A percentile compares a stretch with the other conserved stretches of the same genome.
Evolutionary conservation across 64 coral and sea anemone species (phyloP).

Genomic region (Acropora tenuis): DNA sequence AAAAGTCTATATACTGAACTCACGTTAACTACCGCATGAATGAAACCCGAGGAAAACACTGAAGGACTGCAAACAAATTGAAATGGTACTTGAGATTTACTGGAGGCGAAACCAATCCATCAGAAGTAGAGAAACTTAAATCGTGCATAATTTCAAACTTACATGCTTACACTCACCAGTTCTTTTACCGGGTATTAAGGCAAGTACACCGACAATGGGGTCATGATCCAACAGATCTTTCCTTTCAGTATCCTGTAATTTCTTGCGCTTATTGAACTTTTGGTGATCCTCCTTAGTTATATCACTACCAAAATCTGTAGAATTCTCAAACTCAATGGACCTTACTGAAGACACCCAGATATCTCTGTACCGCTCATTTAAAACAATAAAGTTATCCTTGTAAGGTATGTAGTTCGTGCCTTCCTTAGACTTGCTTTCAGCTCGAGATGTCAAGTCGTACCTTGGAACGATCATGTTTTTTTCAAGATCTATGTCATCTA

Average conservation of each 20-base stretch:
- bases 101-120: no score
- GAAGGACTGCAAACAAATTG: no score
- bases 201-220: background rate
- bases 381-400: constrained; percentile 9
- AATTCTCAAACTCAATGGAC: background rate
- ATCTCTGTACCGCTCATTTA: background rate
- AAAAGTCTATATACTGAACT: no score
- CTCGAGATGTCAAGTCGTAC: background rate
- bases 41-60: no score
- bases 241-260: background rate
- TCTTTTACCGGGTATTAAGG: background rate
- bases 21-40: no score
- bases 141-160: background rate
- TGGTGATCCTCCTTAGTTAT: constrained; percentile 1
- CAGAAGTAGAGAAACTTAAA: background rate
- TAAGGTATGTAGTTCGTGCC: background rate
- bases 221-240: constrained; percentile 23
- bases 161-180: background rate
- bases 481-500: background rate
- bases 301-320: background rate
- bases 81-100: no score
- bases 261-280: background rate
- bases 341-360: background rate
- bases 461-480: background rate
- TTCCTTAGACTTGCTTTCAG: background rate